Base-by-base conservation (phyloP, 2,113 vertebrate species). In the Collichthys lucidus region DNA sequence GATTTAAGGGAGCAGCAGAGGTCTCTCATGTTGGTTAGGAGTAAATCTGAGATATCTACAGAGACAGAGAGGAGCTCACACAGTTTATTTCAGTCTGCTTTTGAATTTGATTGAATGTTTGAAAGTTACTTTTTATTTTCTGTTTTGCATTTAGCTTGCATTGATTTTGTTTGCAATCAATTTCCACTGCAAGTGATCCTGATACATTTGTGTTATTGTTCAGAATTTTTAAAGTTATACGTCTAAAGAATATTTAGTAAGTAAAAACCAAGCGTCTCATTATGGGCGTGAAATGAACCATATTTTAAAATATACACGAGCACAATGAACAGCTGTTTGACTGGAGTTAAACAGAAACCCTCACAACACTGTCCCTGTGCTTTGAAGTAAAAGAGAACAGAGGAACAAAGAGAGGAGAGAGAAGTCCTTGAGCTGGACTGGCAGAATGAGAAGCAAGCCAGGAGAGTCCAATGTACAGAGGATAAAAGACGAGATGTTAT, bases 401-500 rank as follows among this genome's bases (percentile, higher is more conserved):
- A 11, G 11, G n/a, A 24, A 56, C 15, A 56, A 55, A 44, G 16
- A 29, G 19, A 29, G 16, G 19, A 64, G 62, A n/a, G n/a, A 49
- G 56, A 72, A 46, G 49, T 5, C 56, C 60, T 77, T 46, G 69
- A 76, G 46, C 14, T 53, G 42, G 50, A 68, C 14, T 55, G 59
- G 24, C 52, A 49, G 69, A 64, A 78, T 20, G 16, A 62, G 72
- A 40, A 75, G 79, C 62, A 24, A 69, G 26, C 20, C 29, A 29
- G 74, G 19, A 50, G 72, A 59, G 44, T 67, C 5, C 46, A n/a
- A 26, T 22, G 44, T 17, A 20, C 17, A 10, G n/a, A 46, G 80
- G 72, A 78, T 60, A 68, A 82, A 65, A 57, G 82, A 77, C 87
- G 73, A 49, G 11, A 14, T 56, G 2, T 6, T 24, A 56, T 5